phyloP scores from a whole-genome alignment of 2,797 vertebrate species.

The Morelia viridis region DNA sequence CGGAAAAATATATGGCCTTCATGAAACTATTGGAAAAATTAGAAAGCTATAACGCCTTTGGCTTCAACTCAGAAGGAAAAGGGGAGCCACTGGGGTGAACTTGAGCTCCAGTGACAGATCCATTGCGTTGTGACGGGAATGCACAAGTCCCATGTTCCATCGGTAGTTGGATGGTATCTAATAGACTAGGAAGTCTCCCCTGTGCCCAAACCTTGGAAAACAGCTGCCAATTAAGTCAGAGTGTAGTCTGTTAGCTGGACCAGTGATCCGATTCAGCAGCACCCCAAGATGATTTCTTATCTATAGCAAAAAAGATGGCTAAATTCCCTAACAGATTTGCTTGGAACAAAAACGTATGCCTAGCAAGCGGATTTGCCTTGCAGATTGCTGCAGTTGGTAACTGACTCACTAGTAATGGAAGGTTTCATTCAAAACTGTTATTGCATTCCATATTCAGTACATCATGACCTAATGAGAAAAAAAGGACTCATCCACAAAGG shows the following conservation, averaged over 20 bases:
- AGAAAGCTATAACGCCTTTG: background rate
- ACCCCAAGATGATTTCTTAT: background rate
- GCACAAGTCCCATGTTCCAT: background rate
- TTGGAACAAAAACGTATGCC: background rate
- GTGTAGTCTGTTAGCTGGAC: background rate
- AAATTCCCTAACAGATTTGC: background rate
- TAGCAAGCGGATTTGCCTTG: background rate
- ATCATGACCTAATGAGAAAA: background rate
- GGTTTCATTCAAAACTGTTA: background rate
- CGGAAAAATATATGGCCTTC: background rate
- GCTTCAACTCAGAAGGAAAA: background rate
- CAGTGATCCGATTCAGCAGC: background rate
- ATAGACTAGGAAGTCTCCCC: background rate
- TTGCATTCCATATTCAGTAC: background rate
- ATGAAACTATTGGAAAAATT: background rate
- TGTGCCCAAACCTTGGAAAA: background rate
- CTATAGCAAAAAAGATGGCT: background rate
- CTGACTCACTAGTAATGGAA: background rate
- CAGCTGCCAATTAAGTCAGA: background rate
- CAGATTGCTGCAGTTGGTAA: background rate
- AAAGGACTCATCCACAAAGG: background rate
- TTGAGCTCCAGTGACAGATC: background rate
- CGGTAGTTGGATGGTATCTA: background rate
- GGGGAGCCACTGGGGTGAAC: background rate
- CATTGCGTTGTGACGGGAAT: background rate